Evolutionary conservation across 2,888 invertebrate species (phyloP).

Genomic region (Meteorus colon): DNA sequence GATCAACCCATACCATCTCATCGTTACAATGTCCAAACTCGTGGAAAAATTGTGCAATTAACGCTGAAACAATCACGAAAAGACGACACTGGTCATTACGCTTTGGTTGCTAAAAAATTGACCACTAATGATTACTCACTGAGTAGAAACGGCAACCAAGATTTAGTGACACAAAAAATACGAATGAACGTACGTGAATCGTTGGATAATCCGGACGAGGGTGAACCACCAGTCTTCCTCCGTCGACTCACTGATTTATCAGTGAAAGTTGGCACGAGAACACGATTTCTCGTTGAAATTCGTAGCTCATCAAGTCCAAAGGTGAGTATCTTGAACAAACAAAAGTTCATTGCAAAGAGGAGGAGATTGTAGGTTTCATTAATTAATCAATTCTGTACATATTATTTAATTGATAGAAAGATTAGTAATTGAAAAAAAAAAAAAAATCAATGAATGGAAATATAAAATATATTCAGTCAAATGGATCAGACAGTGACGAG

Average conservation of each 20-base stretch:
- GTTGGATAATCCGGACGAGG: constrained; percentile 71
- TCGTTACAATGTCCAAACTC: constrained; percentile 78
- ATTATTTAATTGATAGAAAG: not conserved
- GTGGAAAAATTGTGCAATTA: constrained; percentile 80
- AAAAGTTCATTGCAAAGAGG: not conserved
- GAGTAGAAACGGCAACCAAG: constrained; percentile 52
- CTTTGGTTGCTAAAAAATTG: constrained; percentile 82
- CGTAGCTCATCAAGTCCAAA: constrained; percentile 85
- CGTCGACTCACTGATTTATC: constrained; percentile 89
- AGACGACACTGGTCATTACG: constrained; percentile 75
- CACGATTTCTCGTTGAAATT: constrained; percentile 89
- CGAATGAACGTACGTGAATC: constrained; percentile 66
- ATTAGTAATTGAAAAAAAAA: not conserved
- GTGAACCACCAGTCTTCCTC: constrained; percentile 87
- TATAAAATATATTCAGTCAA: not conserved
- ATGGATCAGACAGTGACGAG: constrained; percentile 3
- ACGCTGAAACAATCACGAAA: constrained; percentile 68
- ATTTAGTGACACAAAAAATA: constrained; percentile 55
- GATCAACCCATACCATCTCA: constrained; percentile 78
- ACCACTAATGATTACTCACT: constrained; percentile 73
- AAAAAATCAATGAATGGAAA: not conserved
- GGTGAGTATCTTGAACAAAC: constrained; percentile 74
- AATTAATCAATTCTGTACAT: too few relatives aligned
- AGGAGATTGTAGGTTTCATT: not conserved
- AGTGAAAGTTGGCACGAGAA: constrained; percentile 92